These are phyloP conservation scores for Gyps fulvus DNA, from an alignment of 2,113 vertebrate species.

Conservation along the genomic window DNA sequence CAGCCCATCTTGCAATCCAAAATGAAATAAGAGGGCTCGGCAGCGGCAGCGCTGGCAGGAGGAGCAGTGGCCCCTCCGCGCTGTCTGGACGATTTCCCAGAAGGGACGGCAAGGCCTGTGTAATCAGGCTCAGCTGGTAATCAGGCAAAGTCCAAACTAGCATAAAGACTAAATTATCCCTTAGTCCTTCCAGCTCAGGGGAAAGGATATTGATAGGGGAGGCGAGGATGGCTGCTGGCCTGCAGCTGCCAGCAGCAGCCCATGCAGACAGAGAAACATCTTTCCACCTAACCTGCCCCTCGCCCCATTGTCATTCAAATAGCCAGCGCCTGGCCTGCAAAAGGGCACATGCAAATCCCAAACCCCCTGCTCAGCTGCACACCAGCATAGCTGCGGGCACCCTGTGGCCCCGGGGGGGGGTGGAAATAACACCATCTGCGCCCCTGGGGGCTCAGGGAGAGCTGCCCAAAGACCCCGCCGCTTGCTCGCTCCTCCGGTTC, in stretches of 20 bases:
- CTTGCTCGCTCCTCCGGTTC: neutral
- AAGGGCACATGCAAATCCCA: neutral
- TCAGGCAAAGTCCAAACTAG: conserved; percentile 67
- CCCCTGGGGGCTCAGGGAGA: neutral
- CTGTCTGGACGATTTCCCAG: conserved; percentile 46
- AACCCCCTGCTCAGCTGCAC: neutral
- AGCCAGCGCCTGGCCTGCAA: neutral
- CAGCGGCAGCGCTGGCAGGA: neutral
- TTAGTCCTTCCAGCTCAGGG: conserved; percentile 57
- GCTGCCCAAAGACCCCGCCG: neutral
- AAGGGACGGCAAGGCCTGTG: conserved; percentile 54
- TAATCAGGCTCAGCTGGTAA: conserved; percentile 77
- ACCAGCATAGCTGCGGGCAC: neutral
- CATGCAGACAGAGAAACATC: neutral
- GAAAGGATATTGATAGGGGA: conserved; percentile 51
- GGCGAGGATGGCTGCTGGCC: neutral
- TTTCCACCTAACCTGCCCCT: conserved; percentile 34
- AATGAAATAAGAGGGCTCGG: neutral
- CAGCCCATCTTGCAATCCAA: neutral
- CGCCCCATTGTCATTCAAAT: conserved; percentile 33
- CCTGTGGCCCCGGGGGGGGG: neutral
- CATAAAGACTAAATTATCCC: conserved; percentile 66
- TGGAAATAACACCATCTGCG: neutral
- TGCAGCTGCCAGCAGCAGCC: conserved; percentile 60
- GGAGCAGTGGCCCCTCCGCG: neutral